These are phyloP conservation scores for Anguilla obscura DNA, from an alignment of 2,797 vertebrate species.

Conservation along the genomic window DNA sequence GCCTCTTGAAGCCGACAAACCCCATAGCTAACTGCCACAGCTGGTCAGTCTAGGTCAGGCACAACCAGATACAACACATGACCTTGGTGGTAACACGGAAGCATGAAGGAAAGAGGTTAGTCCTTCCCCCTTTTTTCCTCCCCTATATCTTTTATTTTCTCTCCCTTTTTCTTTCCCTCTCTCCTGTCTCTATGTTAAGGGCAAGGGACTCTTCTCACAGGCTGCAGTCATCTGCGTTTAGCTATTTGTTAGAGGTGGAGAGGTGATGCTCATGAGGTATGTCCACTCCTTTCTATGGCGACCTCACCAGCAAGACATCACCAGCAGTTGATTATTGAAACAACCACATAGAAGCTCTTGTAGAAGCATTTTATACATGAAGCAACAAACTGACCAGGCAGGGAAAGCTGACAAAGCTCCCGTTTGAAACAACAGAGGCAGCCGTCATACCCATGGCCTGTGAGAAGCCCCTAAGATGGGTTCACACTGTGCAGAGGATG, in stretches of 20 bases:
- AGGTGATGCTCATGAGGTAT: no score
- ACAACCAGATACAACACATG: neutral
- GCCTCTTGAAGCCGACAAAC: neutral
- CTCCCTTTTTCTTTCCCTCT: neutral
- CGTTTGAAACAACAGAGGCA: neutral
- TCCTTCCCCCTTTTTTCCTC: neutral
- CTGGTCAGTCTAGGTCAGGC: neutral
- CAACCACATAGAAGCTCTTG: no score
- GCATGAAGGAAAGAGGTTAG: neutral
- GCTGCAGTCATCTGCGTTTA: neutral
- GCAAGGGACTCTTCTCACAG: neutral
- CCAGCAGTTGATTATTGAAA: no score
- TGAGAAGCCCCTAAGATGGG: neutral
- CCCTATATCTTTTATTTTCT: neutral
- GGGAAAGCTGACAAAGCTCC: neutral
- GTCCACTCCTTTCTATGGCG: no score
- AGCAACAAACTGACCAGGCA: no score
- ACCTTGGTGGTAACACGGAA: neutral
- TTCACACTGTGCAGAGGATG: neutral
- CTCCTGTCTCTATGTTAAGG: no score
- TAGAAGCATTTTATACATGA: no score
- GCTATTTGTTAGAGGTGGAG: neutral
- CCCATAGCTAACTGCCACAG: neutral
- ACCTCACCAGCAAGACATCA: no score
- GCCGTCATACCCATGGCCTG: neutral